These are phyloP conservation scores for Heliothis subflexa DNA, from an alignment of 1,140 invertebrate genomes.

Conservation along the genomic window DNA sequence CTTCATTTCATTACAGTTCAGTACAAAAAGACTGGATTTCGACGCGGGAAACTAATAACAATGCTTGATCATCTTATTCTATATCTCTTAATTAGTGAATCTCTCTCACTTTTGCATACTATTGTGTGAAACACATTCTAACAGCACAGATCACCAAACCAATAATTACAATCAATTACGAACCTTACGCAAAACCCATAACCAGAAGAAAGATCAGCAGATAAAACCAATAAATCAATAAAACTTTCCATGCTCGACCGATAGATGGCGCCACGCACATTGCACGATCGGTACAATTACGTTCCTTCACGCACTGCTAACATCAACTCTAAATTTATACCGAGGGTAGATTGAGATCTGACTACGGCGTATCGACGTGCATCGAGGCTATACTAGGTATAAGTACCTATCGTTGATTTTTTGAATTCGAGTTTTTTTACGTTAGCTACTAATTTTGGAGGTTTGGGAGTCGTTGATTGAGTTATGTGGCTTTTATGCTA, in stretches of 20 bases:
- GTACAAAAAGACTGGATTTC: too few species aligned
- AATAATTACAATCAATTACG: too few species aligned
- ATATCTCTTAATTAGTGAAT: too few species aligned
- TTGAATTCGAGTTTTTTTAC: constrained; percentile 20
- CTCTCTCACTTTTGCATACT: too few species aligned
- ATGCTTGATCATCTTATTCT: too few species aligned
- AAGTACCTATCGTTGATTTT: constrained; percentile 24
- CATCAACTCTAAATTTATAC: constrained; percentile 56
- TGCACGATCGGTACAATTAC: constrained; percentile 26
- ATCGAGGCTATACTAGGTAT: constrained; percentile 42
- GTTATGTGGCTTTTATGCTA: neutral
- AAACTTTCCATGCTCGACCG: constrained; percentile 25
- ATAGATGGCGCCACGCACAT: constrained; percentile 62
- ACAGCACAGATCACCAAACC: too few species aligned
- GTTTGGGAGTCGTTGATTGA: neutral
- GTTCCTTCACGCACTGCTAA: constrained; percentile 66
- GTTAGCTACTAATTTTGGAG: constrained; percentile 10
- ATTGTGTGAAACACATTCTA: too few species aligned
- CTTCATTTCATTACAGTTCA: too few species aligned
- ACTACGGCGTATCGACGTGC: constrained; percentile 62
- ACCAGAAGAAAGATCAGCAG: constrained; percentile 8
- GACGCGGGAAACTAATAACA: too few species aligned
- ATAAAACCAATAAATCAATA: constrained; percentile 33
- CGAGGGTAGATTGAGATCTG: constrained; percentile 75
- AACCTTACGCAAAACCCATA: constrained; percentile 1